A percentile compares a stretch with the other conserved stretches of the same genome.
phyloP scores from a whole-genome alignment of 2,888 invertebrate species.

The Calliscelio sp. region DNA sequence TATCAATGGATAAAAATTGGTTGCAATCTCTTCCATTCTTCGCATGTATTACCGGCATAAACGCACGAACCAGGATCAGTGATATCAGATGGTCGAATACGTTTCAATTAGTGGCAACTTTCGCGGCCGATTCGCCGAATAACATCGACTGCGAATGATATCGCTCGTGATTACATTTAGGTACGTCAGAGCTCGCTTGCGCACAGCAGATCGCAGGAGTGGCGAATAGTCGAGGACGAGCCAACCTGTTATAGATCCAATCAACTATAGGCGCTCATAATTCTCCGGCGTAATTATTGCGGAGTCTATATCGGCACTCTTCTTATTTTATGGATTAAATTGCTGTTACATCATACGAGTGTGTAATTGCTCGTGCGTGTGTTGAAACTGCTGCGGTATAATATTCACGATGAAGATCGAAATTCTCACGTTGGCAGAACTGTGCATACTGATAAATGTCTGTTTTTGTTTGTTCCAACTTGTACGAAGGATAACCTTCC shows the following conservation, averaged over 20 bases:
- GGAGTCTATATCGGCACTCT: constrained; percentile 79
- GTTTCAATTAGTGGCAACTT: constrained; percentile 38
- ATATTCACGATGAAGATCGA: constrained; percentile 38
- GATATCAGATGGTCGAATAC: constrained; percentile 21
- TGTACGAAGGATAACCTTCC: constrained; percentile 63
- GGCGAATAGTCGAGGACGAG: constrained; percentile 26
- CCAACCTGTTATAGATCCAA: constrained; percentile 82
- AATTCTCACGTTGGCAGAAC: constrained; percentile 27
- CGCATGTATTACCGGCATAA: no score
- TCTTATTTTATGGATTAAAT: constrained; percentile 85
- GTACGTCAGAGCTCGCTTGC: not conserved
- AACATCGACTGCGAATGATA: constrained; percentile 23
- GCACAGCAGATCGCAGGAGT: not conserved
- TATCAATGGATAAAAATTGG: no score
- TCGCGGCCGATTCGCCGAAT: not conserved
- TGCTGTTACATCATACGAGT: constrained; percentile 82
- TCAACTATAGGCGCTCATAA: constrained; percentile 84
- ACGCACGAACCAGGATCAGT: not conserved
- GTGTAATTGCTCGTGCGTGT: constrained; percentile 46
- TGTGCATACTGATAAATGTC: constrained; percentile 36
- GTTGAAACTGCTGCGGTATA: constrained; percentile 11
- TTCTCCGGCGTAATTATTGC: constrained; percentile 85
- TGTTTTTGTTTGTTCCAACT: constrained; percentile 45
- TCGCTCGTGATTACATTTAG: not conserved
- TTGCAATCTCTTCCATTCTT: no score